Base-by-base conservation (phyloP, 92 coral and sea anemone species). In the Zoanthus gigantus region DNA sequence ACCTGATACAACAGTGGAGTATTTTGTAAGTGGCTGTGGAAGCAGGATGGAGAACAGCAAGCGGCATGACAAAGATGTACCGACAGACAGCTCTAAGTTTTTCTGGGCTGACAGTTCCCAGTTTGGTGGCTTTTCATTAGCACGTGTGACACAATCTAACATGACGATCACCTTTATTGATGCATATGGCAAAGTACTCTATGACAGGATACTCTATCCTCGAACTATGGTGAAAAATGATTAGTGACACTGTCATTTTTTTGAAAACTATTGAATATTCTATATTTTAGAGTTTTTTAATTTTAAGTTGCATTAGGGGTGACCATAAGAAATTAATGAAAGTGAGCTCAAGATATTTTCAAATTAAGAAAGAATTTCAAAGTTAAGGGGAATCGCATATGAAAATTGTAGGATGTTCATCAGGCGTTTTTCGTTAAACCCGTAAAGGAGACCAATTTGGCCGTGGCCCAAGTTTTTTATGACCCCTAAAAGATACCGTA, bases 21-120 rank as follows among this genome's bases (percentile, higher is more conserved):
- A 96, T 80, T 93, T 96, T 82, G 95, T 96, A 5, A 93, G 91
- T 78, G 99, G 99, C 47, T 90, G 97, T 37, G 95, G 92, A 14
- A 93, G 93, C 16, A 77, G 67, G 68, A 79, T 96, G 71, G 88
- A 76, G 29, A 76, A 88, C 78, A 87, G 72, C 44, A 92, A 83
- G 53, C 65, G 14, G 0, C 96, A 96, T 83, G 82, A 65, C 31
- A 47, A 74, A 5, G 14, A 61, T 61, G 98, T 97, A 16, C 99
- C 99, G 0, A 60, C 71, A 5, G 93, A 90, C 9, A 95, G 98
- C 16, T 87, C 90, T 28, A 90, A 71, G 83, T 97, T 95, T 78
- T 97, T 72, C 92, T 97, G 99, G 99, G 98, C 99, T 1, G 98
- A 95, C 50, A 54, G 58, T 5, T 69, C 23, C 12, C 90, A 85